These are phyloP conservation scores for Caloenas nicobarica DNA, from an alignment of 2,113 vertebrate species.

Conservation along the genomic window DNA sequence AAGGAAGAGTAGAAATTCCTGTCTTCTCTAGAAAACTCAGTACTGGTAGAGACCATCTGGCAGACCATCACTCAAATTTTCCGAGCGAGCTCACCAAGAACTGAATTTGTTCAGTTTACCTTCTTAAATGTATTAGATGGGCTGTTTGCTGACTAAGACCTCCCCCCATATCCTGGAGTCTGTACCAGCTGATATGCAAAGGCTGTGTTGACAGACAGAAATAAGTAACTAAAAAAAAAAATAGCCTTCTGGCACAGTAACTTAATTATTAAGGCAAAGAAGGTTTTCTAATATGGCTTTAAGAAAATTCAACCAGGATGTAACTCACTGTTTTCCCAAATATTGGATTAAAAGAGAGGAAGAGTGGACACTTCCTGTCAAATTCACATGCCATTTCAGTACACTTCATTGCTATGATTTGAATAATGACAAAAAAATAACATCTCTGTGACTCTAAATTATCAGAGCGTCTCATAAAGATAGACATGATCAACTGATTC, in stretches of 20 bases:
- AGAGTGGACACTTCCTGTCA: not conserved
- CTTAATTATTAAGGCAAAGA: not conserved
- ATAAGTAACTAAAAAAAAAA: not conserved
- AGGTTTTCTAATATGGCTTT: not conserved
- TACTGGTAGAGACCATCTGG: not conserved
- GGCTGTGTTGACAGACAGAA: not conserved
- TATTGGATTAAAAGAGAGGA: not conserved
- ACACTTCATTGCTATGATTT: not conserved
- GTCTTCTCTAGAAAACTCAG: not conserved
- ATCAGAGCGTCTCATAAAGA: not conserved
- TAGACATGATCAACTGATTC: not conserved
- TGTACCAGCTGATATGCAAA: not conserved
- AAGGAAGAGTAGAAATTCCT: not conserved
- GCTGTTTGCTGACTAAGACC: not conserved
- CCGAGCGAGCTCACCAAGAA: not conserved
- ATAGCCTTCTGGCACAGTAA: not conserved
- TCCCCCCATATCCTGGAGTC: not conserved
- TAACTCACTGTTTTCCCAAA: not conserved
- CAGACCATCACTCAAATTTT: not conserved
- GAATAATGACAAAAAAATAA: not conserved
- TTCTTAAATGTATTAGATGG: not conserved
- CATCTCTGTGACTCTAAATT: not conserved
- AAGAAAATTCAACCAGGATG: not conserved
- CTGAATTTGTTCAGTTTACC: not conserved
- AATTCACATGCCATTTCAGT: not conserved